These are phyloP conservation scores for Nomada flava DNA, from an alignment of 2,888 invertebrate species.

Conservation along the genomic window DNA sequence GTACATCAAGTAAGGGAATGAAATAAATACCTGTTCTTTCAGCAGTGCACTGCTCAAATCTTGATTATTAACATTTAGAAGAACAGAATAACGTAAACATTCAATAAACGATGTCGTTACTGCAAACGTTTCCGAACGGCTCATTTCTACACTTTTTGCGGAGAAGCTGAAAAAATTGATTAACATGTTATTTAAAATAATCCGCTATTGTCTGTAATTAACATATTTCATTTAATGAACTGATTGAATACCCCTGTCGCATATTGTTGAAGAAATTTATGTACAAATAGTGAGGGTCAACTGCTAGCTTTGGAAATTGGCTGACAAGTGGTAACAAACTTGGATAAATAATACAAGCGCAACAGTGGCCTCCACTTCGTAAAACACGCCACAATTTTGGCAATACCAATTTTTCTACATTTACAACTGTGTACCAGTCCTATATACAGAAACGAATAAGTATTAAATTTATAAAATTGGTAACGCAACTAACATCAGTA, in stretches of 20 bases:
- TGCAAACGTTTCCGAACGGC: slow-evolving; percentile 89
- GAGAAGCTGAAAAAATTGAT: slow-evolving; percentile 85
- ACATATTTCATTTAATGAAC: neutral
- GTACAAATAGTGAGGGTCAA: slow-evolving; percentile 86
- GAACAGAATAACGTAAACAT: slow-evolving; percentile 88
- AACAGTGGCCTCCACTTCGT: slow-evolving; percentile 91
- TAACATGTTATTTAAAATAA: neutral
- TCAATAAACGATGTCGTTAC: slow-evolving; percentile 90
- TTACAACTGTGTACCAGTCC: slow-evolving; percentile 90
- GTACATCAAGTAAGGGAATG: neutral
- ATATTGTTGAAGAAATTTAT: slow-evolving; percentile 89
- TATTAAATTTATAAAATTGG: slow-evolving; percentile 10
- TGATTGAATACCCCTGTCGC: slow-evolving; percentile 86
- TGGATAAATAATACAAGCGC: slow-evolving; percentile 90
- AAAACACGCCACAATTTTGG: slow-evolving; percentile 89
- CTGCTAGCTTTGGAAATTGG: slow-evolving; percentile 86
- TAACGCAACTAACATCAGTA: too few species aligned
- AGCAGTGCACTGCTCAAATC: slow-evolving; percentile 84
- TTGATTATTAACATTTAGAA: slow-evolving; percentile 84
- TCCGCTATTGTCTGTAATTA: neutral
- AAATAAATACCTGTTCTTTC: slow-evolving; percentile 76
- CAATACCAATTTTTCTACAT: slow-evolving; percentile 90
- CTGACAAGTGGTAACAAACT: slow-evolving; percentile 92
- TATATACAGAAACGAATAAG: slow-evolving; percentile 76
- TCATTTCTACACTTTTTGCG: slow-evolving; percentile 86